phyloP scores from a whole-genome alignment of 2,113 vertebrate species.

The Zosterops japonicus region DNA sequence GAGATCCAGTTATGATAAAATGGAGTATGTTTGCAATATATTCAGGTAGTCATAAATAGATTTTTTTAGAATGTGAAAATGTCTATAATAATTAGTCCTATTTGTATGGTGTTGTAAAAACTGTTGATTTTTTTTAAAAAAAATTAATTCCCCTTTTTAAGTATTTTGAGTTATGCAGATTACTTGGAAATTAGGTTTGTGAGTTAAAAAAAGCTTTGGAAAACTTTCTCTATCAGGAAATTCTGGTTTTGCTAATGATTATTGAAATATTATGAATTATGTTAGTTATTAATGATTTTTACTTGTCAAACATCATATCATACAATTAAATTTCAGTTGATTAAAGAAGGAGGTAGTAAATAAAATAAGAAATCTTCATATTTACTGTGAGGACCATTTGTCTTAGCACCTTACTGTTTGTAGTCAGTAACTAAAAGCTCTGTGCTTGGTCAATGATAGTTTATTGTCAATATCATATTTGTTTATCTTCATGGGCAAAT shows the following conservation, averaged over 20 bases:
- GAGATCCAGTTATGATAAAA: neutral
- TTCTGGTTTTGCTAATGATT: neutral
- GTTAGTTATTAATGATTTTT: neutral
- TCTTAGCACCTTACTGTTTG: neutral
- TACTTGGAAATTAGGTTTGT: neutral
- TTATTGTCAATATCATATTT: neutral
- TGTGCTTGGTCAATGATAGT: neutral
- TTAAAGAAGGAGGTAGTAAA: neutral
- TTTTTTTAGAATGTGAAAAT: neutral
- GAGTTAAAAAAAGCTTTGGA: neutral
- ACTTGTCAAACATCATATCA: neutral
- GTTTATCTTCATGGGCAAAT: neutral
- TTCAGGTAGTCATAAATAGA: neutral
- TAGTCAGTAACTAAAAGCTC: neutral
- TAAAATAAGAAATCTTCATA: neutral
- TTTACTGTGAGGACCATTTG: neutral
- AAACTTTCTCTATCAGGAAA: neutral
- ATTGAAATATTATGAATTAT: neutral
- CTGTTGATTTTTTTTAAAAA: neutral
- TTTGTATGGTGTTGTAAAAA: neutral
- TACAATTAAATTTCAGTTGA: neutral
- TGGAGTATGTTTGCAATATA: neutral
- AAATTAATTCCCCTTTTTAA: neutral
- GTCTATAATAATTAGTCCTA: neutral
- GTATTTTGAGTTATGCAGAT: neutral